Evolutionary conservation across 2,888 invertebrate genomes (phyloP), one percentile per base, ranked within the genome.

Genomic region (Notodonta dromedarius): DNA sequence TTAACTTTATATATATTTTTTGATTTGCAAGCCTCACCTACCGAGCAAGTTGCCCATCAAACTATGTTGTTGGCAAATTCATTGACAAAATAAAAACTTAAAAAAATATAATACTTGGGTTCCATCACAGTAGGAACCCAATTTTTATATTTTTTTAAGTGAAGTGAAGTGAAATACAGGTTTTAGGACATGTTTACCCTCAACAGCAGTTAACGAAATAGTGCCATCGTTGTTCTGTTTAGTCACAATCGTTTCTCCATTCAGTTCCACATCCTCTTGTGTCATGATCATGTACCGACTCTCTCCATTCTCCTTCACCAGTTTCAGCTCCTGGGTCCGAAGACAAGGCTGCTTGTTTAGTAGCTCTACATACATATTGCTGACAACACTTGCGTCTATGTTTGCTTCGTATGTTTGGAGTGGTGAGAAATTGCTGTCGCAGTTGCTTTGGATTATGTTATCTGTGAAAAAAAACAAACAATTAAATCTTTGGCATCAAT

Each of bases 151-250:
- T n/a, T n/a, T n/a, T n/a, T n/a, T n/a, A n/a, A n/a, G n/a, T n/a
- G n/a, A n/a, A n/a, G n/a, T n/a, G n/a, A n/a, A n/a, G n/a, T n/a
- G n/a, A n/a, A n/a, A 24, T 24, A 24, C 24, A 24, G 24, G 7
- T 35, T 35, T 6, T 0, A 35, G 35, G 35, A 35, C 7, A 6
- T 35, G 5, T 35, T 6, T 78, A 91, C 91, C 91, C 80, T 85
- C 82, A 0, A 87, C 71, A 58, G 87, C 80, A 48, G 88, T 89
- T 62, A 92, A 74, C 32, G 91, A 90, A 71, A 93, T 87, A 67
- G 91, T 91, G 2, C 91, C 93, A 85, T 93, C 91, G 73, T 83
- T 81, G 63, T 91, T 90, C 71, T 91, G 91, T 70, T 88, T 92
- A 1, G 90, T 89, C 6, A 93, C 86, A 51, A 92, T 79, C 50